These are phyloP conservation scores for Leptodirus hochenwartii DNA, from an alignment of 2,888 invertebrate genomes.

Conservation along the genomic window DNA sequence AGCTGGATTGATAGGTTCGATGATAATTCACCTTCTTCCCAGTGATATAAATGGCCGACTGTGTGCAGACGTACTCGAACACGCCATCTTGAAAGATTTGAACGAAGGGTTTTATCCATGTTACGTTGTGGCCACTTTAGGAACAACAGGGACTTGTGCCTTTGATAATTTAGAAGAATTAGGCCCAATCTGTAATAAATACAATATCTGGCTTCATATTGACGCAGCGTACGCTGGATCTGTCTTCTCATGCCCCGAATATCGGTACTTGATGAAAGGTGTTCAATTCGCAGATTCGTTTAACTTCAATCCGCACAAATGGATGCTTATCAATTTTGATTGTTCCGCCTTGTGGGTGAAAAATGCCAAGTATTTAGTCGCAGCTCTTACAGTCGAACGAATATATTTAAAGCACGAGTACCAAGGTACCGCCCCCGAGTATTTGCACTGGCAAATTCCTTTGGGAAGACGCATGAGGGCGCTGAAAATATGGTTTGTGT, in stretches of 20 bases:
- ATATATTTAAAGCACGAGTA: constrained; percentile 67
- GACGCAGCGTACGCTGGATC: constrained; percentile 94
- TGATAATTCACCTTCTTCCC: constrained; percentile 55
- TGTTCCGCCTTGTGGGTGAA: constrained; percentile 88
- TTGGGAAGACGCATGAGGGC: constrained; percentile 76
- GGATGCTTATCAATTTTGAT: constrained; percentile 88
- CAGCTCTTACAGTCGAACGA: constrained; percentile 83
- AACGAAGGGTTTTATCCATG: constrained; percentile 71
- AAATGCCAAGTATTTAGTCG: constrained; percentile 59
- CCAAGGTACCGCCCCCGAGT: constrained; percentile 39
- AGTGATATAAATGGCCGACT: constrained; percentile 48
- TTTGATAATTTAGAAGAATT: constrained; percentile 77
- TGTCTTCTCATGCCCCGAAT: constrained; percentile 85
- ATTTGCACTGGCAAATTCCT: constrained; percentile 74
- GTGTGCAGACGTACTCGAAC: constrained; percentile 43
- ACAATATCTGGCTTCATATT: constrained; percentile 78
- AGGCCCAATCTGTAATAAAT: constrained; percentile 59
- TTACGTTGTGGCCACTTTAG: constrained; percentile 57
- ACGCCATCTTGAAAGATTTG: constrained; percentile 58
- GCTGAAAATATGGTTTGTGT: constrained; percentile 84
- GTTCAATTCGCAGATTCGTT: constrained; percentile 73
- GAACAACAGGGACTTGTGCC: constrained; percentile 59
- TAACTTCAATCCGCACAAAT: constrained; percentile 91
- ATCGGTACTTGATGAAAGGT: constrained; percentile 57
- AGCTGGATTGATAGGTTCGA: constrained; percentile 60